Evolutionary conservation across 2,797 vertebrate genomes (phyloP).

Genomic region (Diglossa cyanea): DNA sequence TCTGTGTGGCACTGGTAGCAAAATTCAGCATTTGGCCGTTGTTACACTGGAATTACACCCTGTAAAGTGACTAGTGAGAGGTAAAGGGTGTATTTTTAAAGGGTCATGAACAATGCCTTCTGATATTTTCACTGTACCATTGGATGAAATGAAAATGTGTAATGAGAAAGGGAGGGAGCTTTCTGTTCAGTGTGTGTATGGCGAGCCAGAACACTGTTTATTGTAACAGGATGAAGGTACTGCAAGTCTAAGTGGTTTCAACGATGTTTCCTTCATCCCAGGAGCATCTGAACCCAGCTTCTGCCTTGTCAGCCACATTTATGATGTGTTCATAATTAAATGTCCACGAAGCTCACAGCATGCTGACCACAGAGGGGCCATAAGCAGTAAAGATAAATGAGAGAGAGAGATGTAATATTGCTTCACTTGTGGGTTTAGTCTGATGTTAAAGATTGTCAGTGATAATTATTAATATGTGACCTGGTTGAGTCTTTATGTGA

Average conservation of each 20-base stretch:
- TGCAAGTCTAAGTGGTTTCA: constrained; percentile 69
- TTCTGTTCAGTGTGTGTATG: background rate
- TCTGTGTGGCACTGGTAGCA: background rate
- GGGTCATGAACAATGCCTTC: background rate
- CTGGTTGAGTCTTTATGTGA: constrained; percentile 84
- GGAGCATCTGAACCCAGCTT: constrained; percentile 72
- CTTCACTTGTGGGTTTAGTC: constrained; percentile 86
- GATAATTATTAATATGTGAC: constrained; percentile 92
- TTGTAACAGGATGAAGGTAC: constrained; percentile 51
- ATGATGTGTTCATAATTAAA: constrained; percentile 91
- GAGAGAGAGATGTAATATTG: constrained; percentile 88
- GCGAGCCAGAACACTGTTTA: constrained; percentile 3
- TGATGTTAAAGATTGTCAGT: constrained; percentile 89
- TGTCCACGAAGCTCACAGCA: constrained; percentile 77
- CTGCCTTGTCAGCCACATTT: constrained; percentile 87
- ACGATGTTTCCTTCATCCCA: constrained; percentile 64
- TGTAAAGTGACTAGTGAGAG: background rate
- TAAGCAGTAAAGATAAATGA: constrained; percentile 90
- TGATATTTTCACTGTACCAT: background rate
- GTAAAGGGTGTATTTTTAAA: background rate
- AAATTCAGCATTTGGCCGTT: background rate
- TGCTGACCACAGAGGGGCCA: constrained; percentile 81
- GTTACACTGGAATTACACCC: background rate
- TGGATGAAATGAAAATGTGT: background rate
- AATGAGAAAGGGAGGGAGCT: background rate